phyloP scores from a whole-genome alignment of 2,113 vertebrate genomes.

The Corythornis madagascariensis region DNA sequence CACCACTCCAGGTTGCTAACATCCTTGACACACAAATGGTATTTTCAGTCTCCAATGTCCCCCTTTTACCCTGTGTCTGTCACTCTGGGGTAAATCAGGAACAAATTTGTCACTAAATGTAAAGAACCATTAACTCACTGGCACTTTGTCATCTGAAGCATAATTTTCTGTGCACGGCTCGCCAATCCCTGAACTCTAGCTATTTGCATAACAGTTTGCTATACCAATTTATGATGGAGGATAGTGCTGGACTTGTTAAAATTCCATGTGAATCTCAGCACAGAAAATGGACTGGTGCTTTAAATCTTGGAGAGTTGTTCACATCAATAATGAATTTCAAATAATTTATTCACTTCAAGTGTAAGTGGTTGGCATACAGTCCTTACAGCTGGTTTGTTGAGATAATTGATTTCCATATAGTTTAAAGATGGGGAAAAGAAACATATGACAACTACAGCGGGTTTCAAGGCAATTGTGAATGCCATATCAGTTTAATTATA shows the following conservation, averaged over 20 bases:
- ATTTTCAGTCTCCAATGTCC: slow-evolving; percentile 75
- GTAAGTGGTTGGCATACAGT: slow-evolving; percentile 89
- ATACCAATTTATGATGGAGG: slow-evolving; percentile 53
- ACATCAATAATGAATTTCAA: slow-evolving; percentile 91
- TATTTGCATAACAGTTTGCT: slow-evolving; percentile 79
- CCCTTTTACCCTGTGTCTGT: slow-evolving; percentile 77
- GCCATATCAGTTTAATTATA: slow-evolving; percentile 84
- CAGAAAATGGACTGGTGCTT: slow-evolving; percentile 76
- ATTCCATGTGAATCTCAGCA: slow-evolving; percentile 75
- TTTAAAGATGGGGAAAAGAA: slow-evolving; percentile 86
- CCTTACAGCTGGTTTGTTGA: slow-evolving; percentile 91
- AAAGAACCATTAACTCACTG: slow-evolving; percentile 74
- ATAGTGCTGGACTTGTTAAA: slow-evolving; percentile 81
- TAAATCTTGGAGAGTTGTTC: slow-evolving; percentile 84
- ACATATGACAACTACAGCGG: slow-evolving; percentile 74
- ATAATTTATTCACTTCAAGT: slow-evolving; percentile 93
- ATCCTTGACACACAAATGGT: slow-evolving; percentile 83
- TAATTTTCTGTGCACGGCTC: slow-evolving; percentile 40
- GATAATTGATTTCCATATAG: slow-evolving; percentile 97
- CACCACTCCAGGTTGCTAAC: slow-evolving; percentile 83
- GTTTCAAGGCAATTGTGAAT: slow-evolving; percentile 74
- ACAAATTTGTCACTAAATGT: slow-evolving; percentile 80
- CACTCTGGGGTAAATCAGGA: slow-evolving; percentile 77
- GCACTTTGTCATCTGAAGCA: slow-evolving; percentile 72
- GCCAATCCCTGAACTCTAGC: slow-evolving; percentile 60